These are phyloP conservation scores for Cancer borealis DNA, from an alignment of 2,888 invertebrate species.

Conservation along the genomic window DNA sequence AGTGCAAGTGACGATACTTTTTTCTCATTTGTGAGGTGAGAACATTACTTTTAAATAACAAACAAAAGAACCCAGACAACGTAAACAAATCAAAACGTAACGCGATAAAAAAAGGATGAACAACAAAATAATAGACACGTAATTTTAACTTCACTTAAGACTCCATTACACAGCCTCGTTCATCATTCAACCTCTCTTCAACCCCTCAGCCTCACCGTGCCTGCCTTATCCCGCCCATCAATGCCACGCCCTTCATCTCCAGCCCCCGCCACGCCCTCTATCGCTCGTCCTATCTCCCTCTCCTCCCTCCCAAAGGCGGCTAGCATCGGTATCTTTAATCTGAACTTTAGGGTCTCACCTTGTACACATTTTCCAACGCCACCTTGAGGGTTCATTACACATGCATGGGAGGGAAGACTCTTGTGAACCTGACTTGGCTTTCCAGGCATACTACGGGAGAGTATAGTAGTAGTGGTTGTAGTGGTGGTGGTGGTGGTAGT, in stretches of 20 bases:
- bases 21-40: not conserved
- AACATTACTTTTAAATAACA: not conserved
- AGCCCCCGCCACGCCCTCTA: not conserved
- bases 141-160: not conserved
- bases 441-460: not conserved
- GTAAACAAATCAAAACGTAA: not conserved
- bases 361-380: not conserved
- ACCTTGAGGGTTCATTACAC: slow-evolving; percentile 5
- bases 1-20: not conserved
- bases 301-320: not conserved
- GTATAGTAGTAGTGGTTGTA: not conserved
- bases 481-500: not conserved
- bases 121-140: not conserved
- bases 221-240: slow-evolving; percentile 32
- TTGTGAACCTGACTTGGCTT: not conserved
- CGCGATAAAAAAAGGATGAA: not conserved
- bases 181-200: not conserved
- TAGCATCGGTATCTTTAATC: slow-evolving; percentile 25
- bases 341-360: not conserved
- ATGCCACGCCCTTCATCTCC: slow-evolving; percentile 11
- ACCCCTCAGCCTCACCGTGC: not conserved
- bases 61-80: not conserved
- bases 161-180: not conserved
- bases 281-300: slow-evolving; percentile 10
- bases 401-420: slow-evolving; percentile 26